Base-by-base conservation (phyloP, 2,888 invertebrate species). In the Anaspis maculata region DNA sequence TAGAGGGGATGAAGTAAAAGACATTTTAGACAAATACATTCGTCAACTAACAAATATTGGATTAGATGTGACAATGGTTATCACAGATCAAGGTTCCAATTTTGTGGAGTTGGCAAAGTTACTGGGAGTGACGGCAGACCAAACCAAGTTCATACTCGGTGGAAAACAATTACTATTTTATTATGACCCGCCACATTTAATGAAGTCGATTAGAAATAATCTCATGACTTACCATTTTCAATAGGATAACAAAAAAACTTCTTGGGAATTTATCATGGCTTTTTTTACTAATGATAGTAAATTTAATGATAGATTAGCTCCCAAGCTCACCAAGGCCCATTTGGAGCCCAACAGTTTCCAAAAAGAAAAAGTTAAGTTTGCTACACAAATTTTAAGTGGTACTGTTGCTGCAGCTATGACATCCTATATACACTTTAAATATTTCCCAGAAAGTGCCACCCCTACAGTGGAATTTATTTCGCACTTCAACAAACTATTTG, bases 1-100 rank as follows among this genome's bases (percentile, higher is more conserved):
- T 22, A 15, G 16, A n/a, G 30, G 15, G n/a, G 11, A 9, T 14
- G 11, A 21, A 19, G 7, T 39, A 10, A 34, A 31, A 30, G 15
- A 33, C 12, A 32, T 37, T 11, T 19, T 37, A 11, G 25, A 25
- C 7, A 15, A 23, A 10, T 30, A 30, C 16, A 25, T 41, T 21
- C 16, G 15, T 21, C 24, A 34, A 32, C 14, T 40, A 13, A 32
- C 15, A 25, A 6, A 16, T 9, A 33, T 37, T 21, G 27, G 30
- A 3, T 24, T 40, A 10, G 21, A 37, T 16, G 33, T 40, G 5
- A 22, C 9, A 2, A 30, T 21, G 3, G 5, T 41, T 4, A 22
- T 41, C n/a, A 30, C 30, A 6, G 40, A 41, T 25, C 12, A n/a
- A 11, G 33, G 27, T 22, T 21, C 27, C 9, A 32, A 33, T 27